Conservation (phyloP, 2,113 vertebrate genomes). For the Elanus axillaris region DNA sequence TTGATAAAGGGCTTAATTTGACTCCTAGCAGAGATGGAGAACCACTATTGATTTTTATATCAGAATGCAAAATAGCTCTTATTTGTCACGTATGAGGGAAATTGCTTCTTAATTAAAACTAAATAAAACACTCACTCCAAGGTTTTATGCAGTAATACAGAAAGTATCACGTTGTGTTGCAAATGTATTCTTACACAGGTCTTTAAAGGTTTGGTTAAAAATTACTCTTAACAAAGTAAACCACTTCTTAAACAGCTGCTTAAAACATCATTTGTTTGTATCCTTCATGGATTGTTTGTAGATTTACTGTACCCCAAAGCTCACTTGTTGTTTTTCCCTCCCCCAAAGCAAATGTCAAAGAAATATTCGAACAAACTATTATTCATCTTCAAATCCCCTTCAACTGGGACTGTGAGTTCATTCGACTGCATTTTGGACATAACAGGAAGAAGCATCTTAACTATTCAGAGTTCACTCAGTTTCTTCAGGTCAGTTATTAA, state of each 20-base stretch:
- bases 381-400: conserved; percentile 96
- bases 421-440: conserved; percentile 93
- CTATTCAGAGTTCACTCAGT: conserved; percentile 93
- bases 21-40: conserved; percentile 66
- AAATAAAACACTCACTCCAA: conserved; percentile 67
- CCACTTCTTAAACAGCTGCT: conserved; percentile 46
- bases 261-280: conserved; percentile 56
- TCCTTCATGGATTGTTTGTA: conserved; percentile 60
- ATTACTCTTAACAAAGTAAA: conserved; percentile 66
- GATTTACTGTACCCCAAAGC: conserved; percentile 3
- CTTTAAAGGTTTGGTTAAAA: conserved; percentile 46
- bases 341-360: conserved; percentile 89
- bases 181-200: conserved; percentile 57
- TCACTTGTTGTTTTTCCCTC: conserved; percentile 65
- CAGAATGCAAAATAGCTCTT: conserved; percentile 72
- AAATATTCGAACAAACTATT: conserved; percentile 94
- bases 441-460: conserved; percentile 90
- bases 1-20: conserved; percentile 78
- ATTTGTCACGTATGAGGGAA: conserved; percentile 69
- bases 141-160: conserved; percentile 64
- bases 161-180: conserved; percentile 61
- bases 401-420: conserved; percentile 98
- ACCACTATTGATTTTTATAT: conserved; percentile 72
- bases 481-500: conserved; percentile 86
- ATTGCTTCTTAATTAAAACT: conserved; percentile 77